These are phyloP conservation scores for Phylloscopus whistleri DNA, from an alignment of 2,113 vertebrate species.

Conservation along the genomic window DNA sequence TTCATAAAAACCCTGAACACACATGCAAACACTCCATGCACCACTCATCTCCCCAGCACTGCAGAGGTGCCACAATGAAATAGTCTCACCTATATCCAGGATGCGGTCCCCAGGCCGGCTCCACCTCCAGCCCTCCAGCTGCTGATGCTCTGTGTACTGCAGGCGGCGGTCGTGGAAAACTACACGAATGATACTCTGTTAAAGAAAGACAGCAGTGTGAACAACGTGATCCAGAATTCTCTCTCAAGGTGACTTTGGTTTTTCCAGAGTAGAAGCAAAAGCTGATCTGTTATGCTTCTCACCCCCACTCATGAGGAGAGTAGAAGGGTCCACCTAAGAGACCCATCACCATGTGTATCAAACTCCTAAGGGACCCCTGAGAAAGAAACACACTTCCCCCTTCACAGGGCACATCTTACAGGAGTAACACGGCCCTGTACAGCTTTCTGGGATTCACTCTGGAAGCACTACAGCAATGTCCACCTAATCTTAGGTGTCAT, in stretches of 20 bases:
- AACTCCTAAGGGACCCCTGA: neutral
- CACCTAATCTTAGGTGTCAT: neutral
- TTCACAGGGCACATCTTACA: neutral
- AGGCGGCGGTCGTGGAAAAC: conserved; percentile 92
- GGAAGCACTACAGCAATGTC: neutral
- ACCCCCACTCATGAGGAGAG: neutral
- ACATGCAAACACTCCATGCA: neutral
- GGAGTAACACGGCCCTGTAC: neutral
- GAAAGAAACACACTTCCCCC: neutral
- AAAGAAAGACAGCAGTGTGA: conserved; percentile 25
- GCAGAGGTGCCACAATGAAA: neutral
- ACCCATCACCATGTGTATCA: neutral
- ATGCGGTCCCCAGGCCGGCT: conserved; percentile 93
- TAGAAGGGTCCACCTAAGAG: conserved; percentile 3
- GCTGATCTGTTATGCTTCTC: neutral
- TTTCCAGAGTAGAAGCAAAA: conserved; percentile 23
- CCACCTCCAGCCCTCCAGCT: conserved; percentile 95
- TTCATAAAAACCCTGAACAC: neutral
- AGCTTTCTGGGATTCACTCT: neutral
- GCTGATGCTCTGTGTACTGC: conserved; percentile 92
- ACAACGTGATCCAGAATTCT: neutral
- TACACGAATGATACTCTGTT: conserved; percentile 90
- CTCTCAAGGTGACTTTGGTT: neutral
- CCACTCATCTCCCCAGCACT: neutral
- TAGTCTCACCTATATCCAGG: conserved; percentile 86